Percentiles rank a stretch among this genome's conserved stretches.
These are phyloP conservation scores for Eupristina koningsbergeri DNA, from an alignment of 1,140 invertebrate species.

Conservation along the genomic window DNA sequence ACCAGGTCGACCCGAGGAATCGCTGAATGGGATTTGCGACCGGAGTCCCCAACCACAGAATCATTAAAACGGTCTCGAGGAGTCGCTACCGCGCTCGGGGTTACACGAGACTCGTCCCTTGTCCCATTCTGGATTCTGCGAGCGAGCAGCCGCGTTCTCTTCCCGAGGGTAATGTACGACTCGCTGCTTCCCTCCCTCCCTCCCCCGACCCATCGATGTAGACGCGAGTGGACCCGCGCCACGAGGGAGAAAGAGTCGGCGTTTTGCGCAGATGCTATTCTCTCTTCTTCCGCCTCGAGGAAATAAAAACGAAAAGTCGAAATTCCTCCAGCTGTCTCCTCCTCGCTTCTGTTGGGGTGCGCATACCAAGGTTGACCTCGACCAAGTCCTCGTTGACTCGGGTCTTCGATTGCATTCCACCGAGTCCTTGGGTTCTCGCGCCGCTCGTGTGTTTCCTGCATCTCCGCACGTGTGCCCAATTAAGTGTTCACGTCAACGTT, in stretches of 20 bases:
- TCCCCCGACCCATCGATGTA: background rate
- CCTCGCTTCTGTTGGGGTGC: background rate
- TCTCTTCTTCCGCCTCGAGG: background rate
- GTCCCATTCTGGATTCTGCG: slow-evolving; percentile 22
- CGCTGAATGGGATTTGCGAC: slow-evolving; percentile 19
- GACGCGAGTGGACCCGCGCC: background rate
- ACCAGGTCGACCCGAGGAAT: background rate
- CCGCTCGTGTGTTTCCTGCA: background rate
- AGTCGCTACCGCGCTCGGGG: slow-evolving; percentile 1
- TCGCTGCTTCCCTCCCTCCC: background rate
- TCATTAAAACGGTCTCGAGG: slow-evolving; percentile 24
- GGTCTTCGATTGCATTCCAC: slow-evolving; percentile 17
- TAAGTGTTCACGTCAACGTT: background rate
- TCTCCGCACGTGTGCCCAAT: background rate
- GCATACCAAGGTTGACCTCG: slow-evolving; percentile 37
- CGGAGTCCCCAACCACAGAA: background rate
- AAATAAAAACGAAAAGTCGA: slow-evolving; percentile 44
- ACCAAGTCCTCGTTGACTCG: background rate
- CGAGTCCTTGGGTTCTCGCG: background rate
- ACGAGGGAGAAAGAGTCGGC: slow-evolving; percentile 20
- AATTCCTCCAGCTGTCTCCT: slow-evolving; percentile 1
- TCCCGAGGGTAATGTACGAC: slow-evolving; percentile 39
- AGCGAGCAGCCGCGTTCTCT: slow-evolving; percentile 15
- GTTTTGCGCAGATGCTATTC: slow-evolving; percentile 33
- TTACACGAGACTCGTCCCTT: slow-evolving; percentile 24